Evolutionary conservation across 1,140 invertebrate species (phyloP), one percentile per base, ranked within the genome.

Genomic region (Latrodectus geometricus): DNA sequence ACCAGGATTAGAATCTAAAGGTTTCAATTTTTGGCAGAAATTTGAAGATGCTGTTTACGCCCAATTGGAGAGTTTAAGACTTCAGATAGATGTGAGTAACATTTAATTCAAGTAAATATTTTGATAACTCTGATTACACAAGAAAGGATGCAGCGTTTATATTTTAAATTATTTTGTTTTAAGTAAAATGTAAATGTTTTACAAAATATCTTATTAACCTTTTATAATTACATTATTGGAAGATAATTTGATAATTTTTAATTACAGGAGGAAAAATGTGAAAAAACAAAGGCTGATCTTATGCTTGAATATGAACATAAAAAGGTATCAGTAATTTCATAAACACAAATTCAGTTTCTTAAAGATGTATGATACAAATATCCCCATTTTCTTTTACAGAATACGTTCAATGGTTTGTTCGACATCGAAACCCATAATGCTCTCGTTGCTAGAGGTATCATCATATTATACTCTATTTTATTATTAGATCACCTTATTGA

Each of bases 21-120:
- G 96, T 4, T 98, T 98, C 89, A 95, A 98, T 90, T 99, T 99
- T 91, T 98, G 97, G 97, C 94, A 94, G 9, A 97, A 97, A 89
- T 99, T 98, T 91, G 93, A 94, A 89, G 91, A 92, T 21, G 94
- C 95, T 8, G 97, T 98, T 0, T 93, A 95, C 81, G 91, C 91
- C 35, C 94, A 97, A 91, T 90, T 98, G 2, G 91, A 93, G 8
- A 93, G 95, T 17, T 94, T 96, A 89, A 93, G 94, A 73, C 91
- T 93, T 20, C 90, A 91, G 69, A 94, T 94, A 48, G 92, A 93
- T 14, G 87, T 88, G 54, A 79, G 78, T 23, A 21, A 17, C 3
- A 14, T 78, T 70, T 70, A 70, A 70, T 21, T 11, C 9, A 15
- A 21, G 23, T 9, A 35, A 21, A 35, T 20, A 5, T 70, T 70